Conservation (phyloP, 2,797 vertebrate species). For the Bradypodion pumilum region DNA sequence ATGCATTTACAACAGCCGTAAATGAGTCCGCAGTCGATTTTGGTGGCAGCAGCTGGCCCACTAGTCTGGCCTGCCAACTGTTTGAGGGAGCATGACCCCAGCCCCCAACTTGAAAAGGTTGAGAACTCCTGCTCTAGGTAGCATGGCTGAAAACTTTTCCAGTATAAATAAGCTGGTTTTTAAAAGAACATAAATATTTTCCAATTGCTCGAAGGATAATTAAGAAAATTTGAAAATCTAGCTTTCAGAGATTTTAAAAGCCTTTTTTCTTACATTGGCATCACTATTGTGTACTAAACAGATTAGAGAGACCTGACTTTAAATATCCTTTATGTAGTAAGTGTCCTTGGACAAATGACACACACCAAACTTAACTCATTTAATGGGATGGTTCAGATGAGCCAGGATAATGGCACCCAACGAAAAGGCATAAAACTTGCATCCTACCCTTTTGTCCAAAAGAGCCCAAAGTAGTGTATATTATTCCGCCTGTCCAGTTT, state of each 20-base stretch:
- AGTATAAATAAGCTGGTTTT: background rate
- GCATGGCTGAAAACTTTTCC: background rate
- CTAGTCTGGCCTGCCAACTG: too few relatives aligned
- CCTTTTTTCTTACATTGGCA: too few relatives aligned
- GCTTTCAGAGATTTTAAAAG: background rate
- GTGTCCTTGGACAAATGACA: background rate
- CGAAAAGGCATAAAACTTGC: background rate
- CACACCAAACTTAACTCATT: background rate
- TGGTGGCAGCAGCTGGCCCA: too few relatives aligned
- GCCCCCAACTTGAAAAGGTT: too few relatives aligned
- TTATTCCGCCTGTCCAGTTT: background rate
- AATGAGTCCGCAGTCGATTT: too few relatives aligned
- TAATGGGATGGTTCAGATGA: background rate
- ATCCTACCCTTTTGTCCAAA: background rate
- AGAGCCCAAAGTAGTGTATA: background rate
- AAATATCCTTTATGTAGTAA: background rate
- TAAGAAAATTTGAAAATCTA: background rate
- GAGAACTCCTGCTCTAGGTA: too few relatives aligned
- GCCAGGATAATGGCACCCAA: background rate
- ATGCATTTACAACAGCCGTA: too few relatives aligned
- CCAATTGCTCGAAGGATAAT: background rate
- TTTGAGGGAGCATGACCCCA: too few relatives aligned
- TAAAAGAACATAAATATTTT: background rate
- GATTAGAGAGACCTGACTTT: background rate
- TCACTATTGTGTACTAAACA: background rate